A percentile compares a stretch with the other conserved stretches of the same genome.
Evolutionary conservation across 1,140 invertebrate species (phyloP).

Genomic region (Trichoplusia ni): DNA sequence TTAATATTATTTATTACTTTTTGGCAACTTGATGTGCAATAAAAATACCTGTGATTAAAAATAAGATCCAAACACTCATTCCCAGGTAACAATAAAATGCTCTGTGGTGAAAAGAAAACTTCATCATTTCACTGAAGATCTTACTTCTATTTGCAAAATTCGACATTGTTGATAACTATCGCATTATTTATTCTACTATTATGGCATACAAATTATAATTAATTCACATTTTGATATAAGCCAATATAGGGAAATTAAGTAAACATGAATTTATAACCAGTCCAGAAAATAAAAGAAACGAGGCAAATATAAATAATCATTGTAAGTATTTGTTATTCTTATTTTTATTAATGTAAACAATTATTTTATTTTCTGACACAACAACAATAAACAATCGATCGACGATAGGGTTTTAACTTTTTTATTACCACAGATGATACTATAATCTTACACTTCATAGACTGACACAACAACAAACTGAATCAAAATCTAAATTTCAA

Average conservation of each 20-base stretch:
- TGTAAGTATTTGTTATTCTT: neutral
- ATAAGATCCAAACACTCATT: slow-evolving; percentile 89
- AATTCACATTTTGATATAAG: neutral
- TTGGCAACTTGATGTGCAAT: neutral
- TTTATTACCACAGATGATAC: neutral
- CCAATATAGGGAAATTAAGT: neutral
- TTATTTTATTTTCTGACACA: no score
- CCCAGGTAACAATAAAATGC: slow-evolving; percentile 90
- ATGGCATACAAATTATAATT: neutral
- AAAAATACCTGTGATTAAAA: slow-evolving; percentile 84
- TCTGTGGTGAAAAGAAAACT: slow-evolving; percentile 87
- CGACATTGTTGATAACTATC: slow-evolving; percentile 36
- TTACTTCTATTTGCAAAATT: slow-evolving; percentile 43
- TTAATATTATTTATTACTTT: neutral
- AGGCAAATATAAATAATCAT: slow-evolving; percentile 13
- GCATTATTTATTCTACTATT: neutral
- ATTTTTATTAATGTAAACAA: slow-evolving; percentile 22
- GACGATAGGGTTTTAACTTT: neutral
- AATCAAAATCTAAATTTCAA: no score
- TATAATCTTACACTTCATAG: neutral
- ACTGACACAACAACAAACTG: neutral
- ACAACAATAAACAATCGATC: slow-evolving; percentile 11
- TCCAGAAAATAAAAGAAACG: slow-evolving; percentile 7
- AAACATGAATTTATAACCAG: slow-evolving; percentile 16
- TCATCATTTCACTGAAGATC: slow-evolving; percentile 82